Base-by-base conservation (phyloP, 1,140 invertebrate species). In the Musca vetustissima region DNA sequence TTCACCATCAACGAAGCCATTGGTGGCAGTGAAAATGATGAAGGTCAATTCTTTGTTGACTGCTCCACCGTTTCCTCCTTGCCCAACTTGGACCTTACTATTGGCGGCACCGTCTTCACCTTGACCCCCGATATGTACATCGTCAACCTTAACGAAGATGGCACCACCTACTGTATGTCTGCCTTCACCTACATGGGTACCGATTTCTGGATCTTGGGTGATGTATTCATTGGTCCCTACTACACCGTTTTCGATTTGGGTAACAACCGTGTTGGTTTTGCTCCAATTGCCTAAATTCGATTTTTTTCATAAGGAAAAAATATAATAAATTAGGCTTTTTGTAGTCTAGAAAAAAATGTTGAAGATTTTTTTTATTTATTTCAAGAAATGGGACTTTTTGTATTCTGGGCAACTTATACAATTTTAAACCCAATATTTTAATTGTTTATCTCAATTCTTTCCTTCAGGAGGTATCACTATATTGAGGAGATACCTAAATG, bases 241-340 rank as follows among this genome's bases (percentile, higher is more conserved):
- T 91, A 90, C 80, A 89, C 90, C n/a, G 88, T 89, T 75, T 92
- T 92, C 81, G 89, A 92, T 80, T 73, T 88, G 75, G 87, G 84
- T 48, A 89, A 92, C 70, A 86, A 87, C 72, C 84, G 88, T 55
- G 83, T 92, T 70, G 92, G 92, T 68, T 91, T 81, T 59, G 79
- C 81, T 55, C 67, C 71, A 19, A 74, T 74, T 1, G 75, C 72
- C 2, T 72, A 72, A n/a, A 32, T 66, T 69, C 15, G 9, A 15
- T 43, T 43, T 43, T 43, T 2, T 43, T 43, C 2, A 43, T 11
- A 13, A 11, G 7, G 36, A 43, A 43, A 43, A 32, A 32, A 4
- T 32, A 53, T 53, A 53, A 53, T 24, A 21, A 24, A 19, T 17
- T 53, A 24, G 17, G 17, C 50, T 53, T 19, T 53, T n/a, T 7